A percentile compares a stretch with the other conserved stretches of the same genome.
These are phyloP conservation scores for Zophobas atratus DNA, from an alignment of 1,140 invertebrate species.

Conservation along the genomic window DNA sequence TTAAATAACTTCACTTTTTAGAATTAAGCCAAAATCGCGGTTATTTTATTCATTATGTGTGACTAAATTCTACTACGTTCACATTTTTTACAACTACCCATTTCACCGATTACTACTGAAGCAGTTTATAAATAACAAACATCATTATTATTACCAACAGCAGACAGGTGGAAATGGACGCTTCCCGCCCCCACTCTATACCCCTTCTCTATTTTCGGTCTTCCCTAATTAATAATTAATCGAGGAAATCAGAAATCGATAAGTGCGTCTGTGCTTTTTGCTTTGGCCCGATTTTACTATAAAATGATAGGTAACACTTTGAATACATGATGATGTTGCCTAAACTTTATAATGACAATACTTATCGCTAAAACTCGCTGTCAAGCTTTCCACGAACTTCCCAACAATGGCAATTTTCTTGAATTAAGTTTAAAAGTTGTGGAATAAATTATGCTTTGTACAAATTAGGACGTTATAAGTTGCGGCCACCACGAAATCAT, in stretches of 20 bases:
- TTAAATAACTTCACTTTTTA: too few relatives aligned
- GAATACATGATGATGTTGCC: conserved; percentile 34
- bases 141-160: background rate
- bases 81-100: too few relatives aligned
- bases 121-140: too few relatives aligned
- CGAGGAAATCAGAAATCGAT: conserved; percentile 14
- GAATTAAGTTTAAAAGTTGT: conserved; percentile 40
- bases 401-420: conserved; percentile 36
- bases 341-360: conserved; percentile 43
- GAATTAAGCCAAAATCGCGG: too few relatives aligned
- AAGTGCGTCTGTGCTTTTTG: background rate
- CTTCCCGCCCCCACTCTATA: background rate
- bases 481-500: background rate
- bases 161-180: background rate
- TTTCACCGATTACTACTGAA: too few relatives aligned
- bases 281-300: conserved; percentile 21
- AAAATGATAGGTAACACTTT: conserved; percentile 34
- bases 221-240: background rate
- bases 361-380: conserved; percentile 36
- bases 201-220: conserved; percentile 1
- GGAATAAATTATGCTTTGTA: conserved; percentile 38
- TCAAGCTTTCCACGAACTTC: conserved; percentile 39
- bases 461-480: conserved; percentile 24
- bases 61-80: too few relatives aligned
- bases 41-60: too few relatives aligned